phyloP scores from a whole-genome alignment of 2,797 vertebrate genomes.

The Smutsia gigantea region DNA sequence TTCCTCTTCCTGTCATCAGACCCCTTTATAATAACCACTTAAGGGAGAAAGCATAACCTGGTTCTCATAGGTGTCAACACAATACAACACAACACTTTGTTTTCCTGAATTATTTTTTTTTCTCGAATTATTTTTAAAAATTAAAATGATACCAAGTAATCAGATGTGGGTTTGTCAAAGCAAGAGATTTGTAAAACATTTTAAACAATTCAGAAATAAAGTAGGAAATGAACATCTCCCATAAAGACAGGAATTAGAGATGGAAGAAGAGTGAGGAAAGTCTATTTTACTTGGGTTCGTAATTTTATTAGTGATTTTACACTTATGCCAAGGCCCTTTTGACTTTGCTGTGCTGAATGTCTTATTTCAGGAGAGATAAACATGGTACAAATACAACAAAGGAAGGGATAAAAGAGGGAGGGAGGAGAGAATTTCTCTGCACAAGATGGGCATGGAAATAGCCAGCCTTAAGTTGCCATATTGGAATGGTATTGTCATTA shows the following conservation, averaged over 20 bases:
- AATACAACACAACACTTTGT: not conserved
- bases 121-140: slow-evolving; percentile 20
- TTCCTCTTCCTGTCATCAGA: not conserved
- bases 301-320: not conserved
- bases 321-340: not conserved
- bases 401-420: not conserved
- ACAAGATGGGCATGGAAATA: not conserved
- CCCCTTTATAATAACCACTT: not conserved
- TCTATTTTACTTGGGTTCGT: not conserved
- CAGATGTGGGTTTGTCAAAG: not conserved
- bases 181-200: not conserved
- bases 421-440: not conserved
- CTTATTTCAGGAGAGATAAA: not conserved
- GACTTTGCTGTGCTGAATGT: not conserved
- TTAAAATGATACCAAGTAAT: not conserved
- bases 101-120: slow-evolving; percentile 21
- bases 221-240: not conserved
- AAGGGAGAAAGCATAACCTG: not conserved
- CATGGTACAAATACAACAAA: not conserved
- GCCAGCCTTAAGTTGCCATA: not conserved
- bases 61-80: not conserved
- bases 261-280: not conserved
- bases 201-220: slow-evolving; percentile 41
- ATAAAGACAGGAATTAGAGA: not conserved
- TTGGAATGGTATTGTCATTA: not conserved